Evolutionary conservation across 2,797 vertebrate genomes (phyloP).

Genomic region (Channa striata): DNA sequence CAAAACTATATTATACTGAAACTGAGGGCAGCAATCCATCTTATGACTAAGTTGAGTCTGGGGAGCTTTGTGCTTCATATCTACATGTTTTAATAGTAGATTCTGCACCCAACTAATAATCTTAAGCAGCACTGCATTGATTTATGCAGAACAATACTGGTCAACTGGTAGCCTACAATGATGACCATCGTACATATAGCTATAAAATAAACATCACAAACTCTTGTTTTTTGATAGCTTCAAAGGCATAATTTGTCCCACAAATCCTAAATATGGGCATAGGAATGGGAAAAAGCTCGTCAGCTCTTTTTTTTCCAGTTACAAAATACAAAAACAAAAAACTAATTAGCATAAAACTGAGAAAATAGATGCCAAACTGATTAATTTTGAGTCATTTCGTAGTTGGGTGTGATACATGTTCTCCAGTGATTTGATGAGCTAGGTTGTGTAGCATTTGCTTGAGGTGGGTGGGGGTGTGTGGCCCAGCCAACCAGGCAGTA

Average conservation of each 20-base stretch:
- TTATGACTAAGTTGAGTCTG: slow-evolving; percentile 18
- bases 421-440: slow-evolving; percentile 48
- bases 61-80: slow-evolving; percentile 21
- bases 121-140: slow-evolving; percentile 29
- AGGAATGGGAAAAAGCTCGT: slow-evolving; percentile 10
- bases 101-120: slow-evolving; percentile 58
- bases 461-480: slow-evolving; percentile 66
- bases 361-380: slow-evolving; percentile 17
- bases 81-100: slow-evolving; percentile 29
- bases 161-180: too few species aligned
- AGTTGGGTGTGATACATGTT: slow-evolving; percentile 42
- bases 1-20: slow-evolving; percentile 18
- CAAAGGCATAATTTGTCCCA: slow-evolving; percentile 30
- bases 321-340: neutral
- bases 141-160: slow-evolving; percentile 2
- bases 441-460: slow-evolving; percentile 42
- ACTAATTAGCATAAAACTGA: slow-evolving; percentile 26
- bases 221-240: slow-evolving; percentile 35
- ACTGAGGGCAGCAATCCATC: slow-evolving; percentile 10
- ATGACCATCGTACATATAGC: slow-evolving; percentile 1
- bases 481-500: slow-evolving; percentile 68
- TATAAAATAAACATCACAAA: slow-evolving; percentile 11
- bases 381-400: slow-evolving; percentile 27
- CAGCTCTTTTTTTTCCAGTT: slow-evolving; percentile 2
- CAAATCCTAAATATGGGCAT: slow-evolving; percentile 30